These are phyloP conservation scores for Apus apus DNA, from an alignment of 2,113 vertebrate species.

Conservation along the genomic window DNA sequence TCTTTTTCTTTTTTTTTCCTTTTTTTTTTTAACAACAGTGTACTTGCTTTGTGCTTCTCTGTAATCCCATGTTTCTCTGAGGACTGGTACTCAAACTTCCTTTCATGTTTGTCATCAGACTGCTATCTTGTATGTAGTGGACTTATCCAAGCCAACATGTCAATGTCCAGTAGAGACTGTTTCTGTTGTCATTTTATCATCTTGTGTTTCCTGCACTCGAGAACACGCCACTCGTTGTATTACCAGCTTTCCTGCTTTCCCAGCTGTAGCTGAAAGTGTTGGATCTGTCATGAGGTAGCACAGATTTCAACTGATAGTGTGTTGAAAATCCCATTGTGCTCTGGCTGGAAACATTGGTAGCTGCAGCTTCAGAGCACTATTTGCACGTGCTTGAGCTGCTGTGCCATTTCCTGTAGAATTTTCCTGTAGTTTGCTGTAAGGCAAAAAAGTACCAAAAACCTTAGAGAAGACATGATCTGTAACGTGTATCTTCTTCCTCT, in stretches of 20 bases:
- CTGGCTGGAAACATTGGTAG: background rate
- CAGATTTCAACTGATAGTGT: background rate
- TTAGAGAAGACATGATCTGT: background rate
- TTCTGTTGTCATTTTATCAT: background rate
- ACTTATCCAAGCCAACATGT: background rate
- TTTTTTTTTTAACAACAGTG: background rate
- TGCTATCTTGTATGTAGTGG: background rate
- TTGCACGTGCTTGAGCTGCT: background rate
- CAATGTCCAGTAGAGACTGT: background rate
- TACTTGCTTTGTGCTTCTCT: background rate
- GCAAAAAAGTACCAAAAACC: background rate
- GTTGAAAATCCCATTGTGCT: background rate
- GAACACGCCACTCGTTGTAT: background rate
- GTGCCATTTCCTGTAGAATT: background rate
- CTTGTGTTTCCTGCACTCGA: background rate
- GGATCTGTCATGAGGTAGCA: background rate
- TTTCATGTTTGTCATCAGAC: background rate
- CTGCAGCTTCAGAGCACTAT: background rate
- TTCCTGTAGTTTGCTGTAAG: background rate
- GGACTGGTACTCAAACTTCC: background rate
- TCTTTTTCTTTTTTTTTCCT: background rate
- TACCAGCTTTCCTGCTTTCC: background rate
- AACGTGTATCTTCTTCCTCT: background rate
- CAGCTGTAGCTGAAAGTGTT: background rate
- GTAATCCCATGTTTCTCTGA: background rate